A percentile compares a stretch with the other conserved stretches of the same genome.
phyloP scores from a whole-genome alignment of 2,113 vertebrate genomes.

The Tupaia tana region DNA sequence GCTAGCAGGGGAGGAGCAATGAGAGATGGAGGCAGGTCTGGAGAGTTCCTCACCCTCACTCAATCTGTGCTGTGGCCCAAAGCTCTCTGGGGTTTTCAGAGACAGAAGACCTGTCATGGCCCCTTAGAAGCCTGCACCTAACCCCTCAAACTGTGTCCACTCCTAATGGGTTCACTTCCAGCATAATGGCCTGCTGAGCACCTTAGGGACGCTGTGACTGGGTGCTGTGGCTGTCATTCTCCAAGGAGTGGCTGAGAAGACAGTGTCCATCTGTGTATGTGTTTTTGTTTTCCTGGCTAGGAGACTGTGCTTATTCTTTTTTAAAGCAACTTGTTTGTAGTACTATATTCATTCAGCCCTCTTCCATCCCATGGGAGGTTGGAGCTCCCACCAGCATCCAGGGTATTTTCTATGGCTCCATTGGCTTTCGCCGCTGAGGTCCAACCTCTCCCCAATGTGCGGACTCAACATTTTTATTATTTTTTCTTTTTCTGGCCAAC shows the following conservation, averaged over 20 bases:
- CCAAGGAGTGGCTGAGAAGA: not conserved
- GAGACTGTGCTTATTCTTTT: not conserved
- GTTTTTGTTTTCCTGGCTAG: not conserved
- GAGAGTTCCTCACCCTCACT: not conserved
- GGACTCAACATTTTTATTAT: not conserved
- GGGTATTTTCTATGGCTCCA: not conserved
- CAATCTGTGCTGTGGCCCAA: not conserved
- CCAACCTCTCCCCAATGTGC: no score
- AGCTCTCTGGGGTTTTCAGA: no score
- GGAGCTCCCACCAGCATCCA: not conserved
- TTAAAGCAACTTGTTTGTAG: not conserved
- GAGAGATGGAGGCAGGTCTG: not conserved
- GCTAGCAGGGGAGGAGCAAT: not conserved
- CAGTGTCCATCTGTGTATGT: not conserved
- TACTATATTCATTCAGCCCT: not conserved
- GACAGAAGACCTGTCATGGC: no score
- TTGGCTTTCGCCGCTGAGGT: not conserved
- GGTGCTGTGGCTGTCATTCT: not conserved
- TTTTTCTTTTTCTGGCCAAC: not conserved
- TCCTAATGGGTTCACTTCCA: not conserved
- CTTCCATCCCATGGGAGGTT: no score
- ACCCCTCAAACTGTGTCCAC: no score
- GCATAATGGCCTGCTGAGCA: not conserved
- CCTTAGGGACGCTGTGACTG: not conserved
- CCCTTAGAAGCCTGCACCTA: not conserved